Base-by-base conservation (phyloP, 2,888 invertebrate genomes). In the Fragum whitleyi region DNA sequence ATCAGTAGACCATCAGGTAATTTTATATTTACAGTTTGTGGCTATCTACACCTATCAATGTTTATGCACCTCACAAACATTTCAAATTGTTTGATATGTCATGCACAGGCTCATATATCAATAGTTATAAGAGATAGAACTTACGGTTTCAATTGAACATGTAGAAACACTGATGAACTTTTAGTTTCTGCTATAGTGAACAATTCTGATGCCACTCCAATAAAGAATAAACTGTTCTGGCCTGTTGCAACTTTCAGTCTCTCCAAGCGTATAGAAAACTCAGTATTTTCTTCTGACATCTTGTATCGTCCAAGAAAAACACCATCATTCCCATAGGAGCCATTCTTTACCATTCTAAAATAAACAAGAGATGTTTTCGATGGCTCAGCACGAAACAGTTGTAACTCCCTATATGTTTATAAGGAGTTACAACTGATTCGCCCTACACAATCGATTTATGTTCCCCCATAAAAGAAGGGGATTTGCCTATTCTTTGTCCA, bases 141-240 rank as follows among this genome's bases (percentile, higher is more conserved):
- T 70, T 70, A 70, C 70, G 55, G 51, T 36, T 53, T 32, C 2
- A 70, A 28, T 1, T 14, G 23, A 36, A 70, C 55, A 57, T 36
- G 53, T 23, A 70, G 21, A 36, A 70, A 36, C 36, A 70, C 55
- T 36, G 57, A 70, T 6, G 36, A 21, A 39, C n/a, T 36, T 32
- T 62, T 9, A 21, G 16, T 2, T 9, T 42, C 26, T 42, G 36
- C 47, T 47, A 47, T 47, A 23, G 9, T 39, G 39, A 65, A 47
- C 28, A 61, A n/a, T 42, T 73, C 73, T 16, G 28, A 47, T 6
- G 73, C 73, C 7, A 73, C 32, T 23, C 73, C 73, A 6, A 73
- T 3, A 42, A 19, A 28, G n/a, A 73, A 62, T 28, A 16, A 26
- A 14, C 62, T 32, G 32, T 11, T 57, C 36, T 65, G 16, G 2